These are phyloP conservation scores for Drosophila albomicans DNA, from an alignment of 1,140 invertebrate species.

Conservation along the genomic window DNA sequence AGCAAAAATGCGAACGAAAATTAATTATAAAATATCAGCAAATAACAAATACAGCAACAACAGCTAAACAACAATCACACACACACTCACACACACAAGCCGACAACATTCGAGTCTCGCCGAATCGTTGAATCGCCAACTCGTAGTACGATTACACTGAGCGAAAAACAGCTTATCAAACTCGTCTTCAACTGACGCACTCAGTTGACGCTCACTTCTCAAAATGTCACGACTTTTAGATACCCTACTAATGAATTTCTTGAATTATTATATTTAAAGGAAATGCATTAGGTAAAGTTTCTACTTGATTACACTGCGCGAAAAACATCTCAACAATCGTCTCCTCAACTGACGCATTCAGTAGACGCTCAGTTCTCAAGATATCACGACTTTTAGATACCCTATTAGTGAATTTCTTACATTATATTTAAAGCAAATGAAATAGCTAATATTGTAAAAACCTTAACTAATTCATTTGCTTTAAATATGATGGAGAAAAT, in stretches of 20 bases:
- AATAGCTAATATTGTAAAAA: no score
- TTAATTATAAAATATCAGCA: conserved; percentile 74
- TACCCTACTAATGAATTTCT: background rate
- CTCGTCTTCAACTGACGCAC: background rate
- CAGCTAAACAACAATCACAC: conserved; percentile 22
- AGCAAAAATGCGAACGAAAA: conserved; percentile 56
- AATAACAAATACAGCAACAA: conserved; percentile 55
- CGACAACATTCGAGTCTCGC: background rate
- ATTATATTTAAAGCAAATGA: no score
- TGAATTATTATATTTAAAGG: no score
- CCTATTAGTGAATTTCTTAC: background rate
- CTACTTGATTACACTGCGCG: conserved; percentile 22
- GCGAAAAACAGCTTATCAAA: conserved; percentile 15
- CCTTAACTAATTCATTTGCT: no score
- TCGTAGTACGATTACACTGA: conserved; percentile 20
- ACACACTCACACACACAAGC: conserved; percentile 32
- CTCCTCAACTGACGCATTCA: background rate
- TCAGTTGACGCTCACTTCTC: no score
- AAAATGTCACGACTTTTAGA: background rate
- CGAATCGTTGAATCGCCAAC: background rate
- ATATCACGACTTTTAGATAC: background rate
- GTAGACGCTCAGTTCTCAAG: no score
- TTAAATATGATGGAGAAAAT: no score
- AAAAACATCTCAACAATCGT: conserved; percentile 13
- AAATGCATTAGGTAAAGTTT: no score